A percentile compares a stretch with the other conserved stretches of the same genome.
Conservation (phyloP, 92 coral and sea anemone genomes). For the Bergia sp. region DNA sequence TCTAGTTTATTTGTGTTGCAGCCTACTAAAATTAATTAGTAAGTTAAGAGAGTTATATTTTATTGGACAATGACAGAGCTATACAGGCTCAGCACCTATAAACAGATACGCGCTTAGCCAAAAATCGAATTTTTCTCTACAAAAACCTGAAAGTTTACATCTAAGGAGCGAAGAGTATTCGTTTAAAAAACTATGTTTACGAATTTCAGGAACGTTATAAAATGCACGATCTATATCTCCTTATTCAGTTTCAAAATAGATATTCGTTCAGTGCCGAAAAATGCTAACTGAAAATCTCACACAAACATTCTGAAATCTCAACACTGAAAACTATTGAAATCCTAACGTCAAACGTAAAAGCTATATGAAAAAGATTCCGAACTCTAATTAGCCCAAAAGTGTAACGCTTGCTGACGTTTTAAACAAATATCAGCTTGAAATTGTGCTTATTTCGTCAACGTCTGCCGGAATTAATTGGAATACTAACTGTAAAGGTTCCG, state of each 20-base stretch:
- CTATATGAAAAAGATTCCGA: constrained; percentile 16
- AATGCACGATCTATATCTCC: constrained; percentile 18
- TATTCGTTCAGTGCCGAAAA: constrained; percentile 18
- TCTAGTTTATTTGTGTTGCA: constrained; percentile 18
- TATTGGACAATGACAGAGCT: constrained; percentile 18
- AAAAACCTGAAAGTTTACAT: constrained; percentile 15
- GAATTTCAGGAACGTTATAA: constrained; percentile 16
- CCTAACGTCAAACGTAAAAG: constrained; percentile 18
- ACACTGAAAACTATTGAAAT: constrained; percentile 15
- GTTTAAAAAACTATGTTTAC: constrained; percentile 14
- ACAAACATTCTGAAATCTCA: constrained; percentile 16
- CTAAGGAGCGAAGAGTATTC: constrained; percentile 19
- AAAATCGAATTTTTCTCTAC: constrained; percentile 15
- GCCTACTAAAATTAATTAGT: constrained; percentile 15
- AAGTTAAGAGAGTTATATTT: constrained; percentile 14
- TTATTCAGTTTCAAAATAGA: constrained; percentile 14
- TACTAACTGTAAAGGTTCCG: constrained; percentile 18
- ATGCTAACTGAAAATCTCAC: constrained; percentile 17
- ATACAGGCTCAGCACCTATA: constrained; percentile 19
- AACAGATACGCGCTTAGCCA: constrained; percentile 19
- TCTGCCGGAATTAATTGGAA: constrained; percentile 18
- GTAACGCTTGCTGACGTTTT: constrained; percentile 19
- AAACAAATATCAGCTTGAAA: constrained; percentile 15
- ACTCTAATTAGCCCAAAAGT: constrained; percentile 17
- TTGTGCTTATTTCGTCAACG: constrained; percentile 18